These are phyloP conservation scores for Epicampocera succincta DNA, from an alignment of 2,888 invertebrate genomes.

Conservation along the genomic window DNA sequence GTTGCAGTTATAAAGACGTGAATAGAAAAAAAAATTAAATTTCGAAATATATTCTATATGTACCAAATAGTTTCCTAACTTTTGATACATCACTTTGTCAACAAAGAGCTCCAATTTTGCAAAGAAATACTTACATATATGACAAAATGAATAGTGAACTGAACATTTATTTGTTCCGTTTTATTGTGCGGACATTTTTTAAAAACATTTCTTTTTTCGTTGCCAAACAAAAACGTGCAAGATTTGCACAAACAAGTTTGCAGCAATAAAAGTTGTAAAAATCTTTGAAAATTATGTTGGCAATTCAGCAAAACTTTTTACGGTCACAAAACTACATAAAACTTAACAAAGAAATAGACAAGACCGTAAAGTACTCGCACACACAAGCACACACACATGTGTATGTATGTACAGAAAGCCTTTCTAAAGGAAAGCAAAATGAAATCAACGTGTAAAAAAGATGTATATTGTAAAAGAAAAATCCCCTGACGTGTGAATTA, in stretches of 20 bases:
- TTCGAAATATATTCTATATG: too few relatives aligned
- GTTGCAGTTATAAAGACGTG: too few relatives aligned
- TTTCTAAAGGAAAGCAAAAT: background rate
- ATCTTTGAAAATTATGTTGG: conserved; percentile 56
- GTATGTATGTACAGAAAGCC: too few relatives aligned
- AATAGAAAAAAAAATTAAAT: too few relatives aligned
- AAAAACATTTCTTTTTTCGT: background rate
- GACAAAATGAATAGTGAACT: conserved; percentile 47
- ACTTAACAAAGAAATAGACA: conserved; percentile 23
- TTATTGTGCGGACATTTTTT: conserved; percentile 42
- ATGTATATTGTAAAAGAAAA: conserved; percentile 35
- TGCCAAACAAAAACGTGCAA: conserved; percentile 6
- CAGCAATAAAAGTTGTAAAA: conserved; percentile 31
- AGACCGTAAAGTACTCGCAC: conserved; percentile 22
- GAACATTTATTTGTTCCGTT: conserved; percentile 40
- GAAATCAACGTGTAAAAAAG: background rate
- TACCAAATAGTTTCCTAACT: too few relatives aligned
- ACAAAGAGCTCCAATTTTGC: too few relatives aligned
- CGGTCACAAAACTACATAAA: conserved; percentile 42
- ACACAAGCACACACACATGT: background rate
- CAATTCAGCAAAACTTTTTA: conserved; percentile 61
- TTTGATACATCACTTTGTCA: too few relatives aligned
- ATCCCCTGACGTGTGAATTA: conserved; percentile 62
- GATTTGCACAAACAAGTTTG: conserved; percentile 51
- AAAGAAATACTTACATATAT: too few relatives aligned